These are phyloP conservation scores for Pentamera pediparva DNA, from an alignment of 53 echinoderm and acorn worm genomes.

Conservation along the genomic window DNA sequence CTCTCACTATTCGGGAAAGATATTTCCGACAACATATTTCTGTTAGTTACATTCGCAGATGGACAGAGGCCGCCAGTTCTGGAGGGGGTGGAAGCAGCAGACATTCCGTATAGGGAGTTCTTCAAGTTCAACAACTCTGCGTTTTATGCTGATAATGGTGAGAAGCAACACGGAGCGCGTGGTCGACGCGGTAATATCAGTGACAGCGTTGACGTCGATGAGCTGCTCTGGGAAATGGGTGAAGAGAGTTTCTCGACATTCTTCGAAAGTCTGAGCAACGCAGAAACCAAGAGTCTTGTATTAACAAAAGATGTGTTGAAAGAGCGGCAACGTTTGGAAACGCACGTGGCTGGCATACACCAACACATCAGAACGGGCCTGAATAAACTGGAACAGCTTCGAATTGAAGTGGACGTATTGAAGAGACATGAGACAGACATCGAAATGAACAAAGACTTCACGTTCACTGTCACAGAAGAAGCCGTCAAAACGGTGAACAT, in stretches of 20 bases:
- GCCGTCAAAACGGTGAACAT: conserved; percentile 16
- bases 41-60: conserved; percentile 55
- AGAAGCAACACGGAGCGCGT: not conserved
- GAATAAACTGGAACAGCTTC: conserved; percentile 33
- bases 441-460: conserved; percentile 38
- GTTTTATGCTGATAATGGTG: conserved; percentile 30
- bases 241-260: conserved; percentile 30
- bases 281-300: conserved; percentile 40
- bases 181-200: not conserved
- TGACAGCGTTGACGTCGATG: not conserved
- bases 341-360: conserved; percentile 43
- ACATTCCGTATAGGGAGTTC: conserved; percentile 34
- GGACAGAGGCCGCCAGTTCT: conserved; percentile 42
- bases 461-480: conserved; percentile 33
- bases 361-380: conserved; percentile 39
- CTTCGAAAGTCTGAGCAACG: conserved; percentile 6
- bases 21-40: conserved; percentile 46
- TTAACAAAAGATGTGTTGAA: conserved; percentile 49
- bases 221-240: conserved; percentile 45
- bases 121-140: conserved; percentile 68
- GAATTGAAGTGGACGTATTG: conserved; percentile 27
- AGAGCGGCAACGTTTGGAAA: conserved; percentile 50
- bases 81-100: conserved; percentile 35
- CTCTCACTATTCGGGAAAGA: conserved; percentile 63
- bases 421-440: conserved; percentile 43